These are phyloP conservation scores for Climacteris rufus DNA, from an alignment of 2,113 vertebrate genomes.

Conservation along the genomic window DNA sequence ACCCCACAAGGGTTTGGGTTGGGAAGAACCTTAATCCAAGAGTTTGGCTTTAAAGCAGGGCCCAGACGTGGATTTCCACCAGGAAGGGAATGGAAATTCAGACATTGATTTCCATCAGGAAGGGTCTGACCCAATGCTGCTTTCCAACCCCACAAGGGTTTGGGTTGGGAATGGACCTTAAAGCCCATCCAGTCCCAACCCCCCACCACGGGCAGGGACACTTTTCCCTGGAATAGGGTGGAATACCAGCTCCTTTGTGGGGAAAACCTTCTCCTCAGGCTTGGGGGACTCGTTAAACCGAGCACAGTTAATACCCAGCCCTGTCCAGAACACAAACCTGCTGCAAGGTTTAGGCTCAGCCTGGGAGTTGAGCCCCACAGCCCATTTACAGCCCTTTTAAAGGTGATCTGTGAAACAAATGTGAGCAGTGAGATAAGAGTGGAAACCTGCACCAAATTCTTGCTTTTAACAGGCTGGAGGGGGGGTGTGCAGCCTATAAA, in stretches of 20 bases:
- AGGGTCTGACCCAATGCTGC: background rate
- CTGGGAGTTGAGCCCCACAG: conserved; percentile 9
- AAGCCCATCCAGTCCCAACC: background rate
- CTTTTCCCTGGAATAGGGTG: fast-evolving
- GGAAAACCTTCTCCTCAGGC: background rate
- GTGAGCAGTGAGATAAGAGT: conserved; percentile 42
- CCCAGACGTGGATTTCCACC: too few relatives aligned
- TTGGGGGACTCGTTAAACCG: background rate
- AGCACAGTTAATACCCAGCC: background rate
- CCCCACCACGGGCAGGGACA: background rate
- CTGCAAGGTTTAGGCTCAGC: conserved; percentile 10
- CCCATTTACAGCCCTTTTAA: conserved; percentile 37
- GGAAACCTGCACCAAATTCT: conserved; percentile 15
- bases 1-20: background rate
- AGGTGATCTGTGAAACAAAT: conserved; percentile 63
- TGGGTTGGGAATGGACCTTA: background rate
- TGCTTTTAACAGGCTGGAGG: background rate
- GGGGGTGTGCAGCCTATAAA: background rate
- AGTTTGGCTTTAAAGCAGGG: too few relatives aligned
- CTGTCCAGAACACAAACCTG: background rate
- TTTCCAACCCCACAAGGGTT: background rate
- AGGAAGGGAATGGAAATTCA: too few relatives aligned
- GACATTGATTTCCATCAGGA: background rate
- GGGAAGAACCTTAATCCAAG: background rate
- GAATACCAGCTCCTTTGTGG: background rate